phyloP scores from a whole-genome alignment of 2,113 vertebrate species.

The Tapirus terrestris region DNA sequence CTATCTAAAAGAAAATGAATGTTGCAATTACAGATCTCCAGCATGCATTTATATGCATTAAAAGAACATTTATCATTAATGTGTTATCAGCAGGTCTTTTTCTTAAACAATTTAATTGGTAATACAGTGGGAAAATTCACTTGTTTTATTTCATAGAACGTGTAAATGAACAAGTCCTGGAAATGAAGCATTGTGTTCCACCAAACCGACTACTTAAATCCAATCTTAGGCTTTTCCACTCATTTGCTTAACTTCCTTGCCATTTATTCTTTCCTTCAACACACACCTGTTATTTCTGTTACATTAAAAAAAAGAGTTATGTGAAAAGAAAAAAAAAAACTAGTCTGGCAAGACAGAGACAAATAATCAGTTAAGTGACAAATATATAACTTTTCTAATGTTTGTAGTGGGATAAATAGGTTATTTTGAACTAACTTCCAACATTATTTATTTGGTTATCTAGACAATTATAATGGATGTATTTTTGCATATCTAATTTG shows the following conservation, averaged over 20 bases:
- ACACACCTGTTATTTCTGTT: neutral
- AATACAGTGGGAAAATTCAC: neutral
- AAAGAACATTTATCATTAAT: neutral
- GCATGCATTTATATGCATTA: neutral
- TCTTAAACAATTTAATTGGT: constrained; percentile 3
- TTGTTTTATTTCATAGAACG: neutral
- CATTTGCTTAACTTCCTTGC: neutral
- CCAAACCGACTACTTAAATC: neutral
- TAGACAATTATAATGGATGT: neutral
- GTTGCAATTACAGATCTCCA: neutral
- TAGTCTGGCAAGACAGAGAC: neutral
- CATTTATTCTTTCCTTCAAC: neutral
- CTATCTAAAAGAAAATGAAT: neutral
- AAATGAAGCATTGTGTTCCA: neutral
- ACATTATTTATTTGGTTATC: neutral
- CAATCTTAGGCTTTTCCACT: neutral
- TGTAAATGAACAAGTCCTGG: neutral
- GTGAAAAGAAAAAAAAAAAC: neutral
- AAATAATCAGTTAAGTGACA: neutral
- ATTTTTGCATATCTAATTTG: neutral
- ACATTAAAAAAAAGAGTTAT: neutral
- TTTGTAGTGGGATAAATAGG: neutral
- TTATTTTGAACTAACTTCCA: neutral
- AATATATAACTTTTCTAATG: neutral
- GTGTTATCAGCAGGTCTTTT: neutral